Percentiles rank a stretch among this genome's conserved stretches.
Conservation (phyloP, 2,113 vertebrate species). For the Ardeotis arabs region DNA sequence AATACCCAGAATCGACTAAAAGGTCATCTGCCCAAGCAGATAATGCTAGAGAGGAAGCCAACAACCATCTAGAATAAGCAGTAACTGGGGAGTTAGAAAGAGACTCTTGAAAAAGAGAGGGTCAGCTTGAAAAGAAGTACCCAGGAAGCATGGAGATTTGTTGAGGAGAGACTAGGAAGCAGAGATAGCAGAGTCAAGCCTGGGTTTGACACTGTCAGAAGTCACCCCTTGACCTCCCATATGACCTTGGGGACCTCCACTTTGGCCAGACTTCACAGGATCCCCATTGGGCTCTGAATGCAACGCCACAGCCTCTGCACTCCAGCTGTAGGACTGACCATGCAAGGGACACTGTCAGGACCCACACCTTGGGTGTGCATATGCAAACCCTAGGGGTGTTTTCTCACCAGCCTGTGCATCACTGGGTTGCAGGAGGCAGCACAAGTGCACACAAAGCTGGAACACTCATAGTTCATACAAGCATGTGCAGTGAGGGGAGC, state of each 20-base stretch:
- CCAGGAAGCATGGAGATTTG: neutral
- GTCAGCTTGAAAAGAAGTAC: neutral
- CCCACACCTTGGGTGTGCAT: accelerated
- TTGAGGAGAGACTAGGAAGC: neutral
- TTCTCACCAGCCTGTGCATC: neutral
- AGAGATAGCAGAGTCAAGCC: neutral
- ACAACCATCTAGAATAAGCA: neutral
- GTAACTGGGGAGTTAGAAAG: neutral
- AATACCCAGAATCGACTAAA: neutral
- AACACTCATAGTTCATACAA: neutral
- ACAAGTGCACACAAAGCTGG: neutral
- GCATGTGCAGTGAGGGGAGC: accelerated
- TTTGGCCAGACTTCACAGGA: neutral
- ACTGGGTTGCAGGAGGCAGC: neutral
- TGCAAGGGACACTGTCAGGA: neutral
- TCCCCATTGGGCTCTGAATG: neutral
- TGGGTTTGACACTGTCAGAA: neutral
- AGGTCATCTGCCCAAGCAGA: neutral
- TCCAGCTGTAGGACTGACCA: neutral
- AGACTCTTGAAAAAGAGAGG: neutral
- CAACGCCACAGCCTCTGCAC: neutral
- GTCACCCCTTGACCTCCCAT: neutral
- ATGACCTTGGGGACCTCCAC: neutral
- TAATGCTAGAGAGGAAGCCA: neutral
- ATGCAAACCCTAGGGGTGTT: neutral